phyloP scores from a whole-genome alignment of 2,113 vertebrate species.

The Mesitornis unicolor region DNA sequence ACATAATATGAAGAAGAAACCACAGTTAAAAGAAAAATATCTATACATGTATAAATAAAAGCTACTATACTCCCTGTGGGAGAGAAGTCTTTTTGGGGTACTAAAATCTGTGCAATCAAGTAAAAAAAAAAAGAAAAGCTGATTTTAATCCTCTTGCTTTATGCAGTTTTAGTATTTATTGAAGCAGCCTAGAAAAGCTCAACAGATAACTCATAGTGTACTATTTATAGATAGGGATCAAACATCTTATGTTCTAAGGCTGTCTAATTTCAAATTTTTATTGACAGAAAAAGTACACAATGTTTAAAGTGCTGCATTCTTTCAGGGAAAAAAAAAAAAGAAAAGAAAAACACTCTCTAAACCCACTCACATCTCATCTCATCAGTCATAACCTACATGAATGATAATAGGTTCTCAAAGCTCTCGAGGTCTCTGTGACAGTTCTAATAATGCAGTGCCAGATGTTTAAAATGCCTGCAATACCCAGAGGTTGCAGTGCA shows the following conservation, averaged over 20 bases:
- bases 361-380: background rate
- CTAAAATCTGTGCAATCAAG: background rate
- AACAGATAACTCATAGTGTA: background rate
- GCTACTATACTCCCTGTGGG: background rate
- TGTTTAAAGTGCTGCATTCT: background rate
- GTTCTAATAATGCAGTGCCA: background rate
- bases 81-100: background rate
- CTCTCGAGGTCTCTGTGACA: background rate
- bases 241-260: background rate
- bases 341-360: background rate
- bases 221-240: background rate
- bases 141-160: background rate
- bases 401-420: background rate
- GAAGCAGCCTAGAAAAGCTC: background rate
- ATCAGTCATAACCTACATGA: background rate
- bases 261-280: conserved; percentile 5
- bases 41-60: background rate
- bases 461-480: conserved; percentile 3
- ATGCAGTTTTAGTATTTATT: background rate
- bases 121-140: background rate
- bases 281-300: background rate
- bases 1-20: background rate
- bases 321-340: background rate
- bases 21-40: background rate
- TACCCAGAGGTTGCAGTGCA: background rate